A percentile compares a stretch with the other conserved stretches of the same genome.
These are phyloP conservation scores for Drepana falcataria DNA, from an alignment of 2,888 invertebrate genomes.

Conservation along the genomic window DNA sequence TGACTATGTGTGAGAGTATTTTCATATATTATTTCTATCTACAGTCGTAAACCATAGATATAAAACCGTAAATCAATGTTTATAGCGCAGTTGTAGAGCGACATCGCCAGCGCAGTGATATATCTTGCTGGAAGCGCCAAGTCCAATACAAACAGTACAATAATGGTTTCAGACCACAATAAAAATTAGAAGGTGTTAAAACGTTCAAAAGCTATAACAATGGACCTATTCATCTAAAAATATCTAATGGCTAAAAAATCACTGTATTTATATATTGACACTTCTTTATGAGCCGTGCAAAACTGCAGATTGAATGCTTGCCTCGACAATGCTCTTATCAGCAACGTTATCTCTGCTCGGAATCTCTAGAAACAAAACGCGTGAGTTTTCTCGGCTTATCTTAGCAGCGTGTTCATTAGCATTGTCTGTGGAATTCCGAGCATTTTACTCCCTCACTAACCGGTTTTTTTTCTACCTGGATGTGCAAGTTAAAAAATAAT, in stretches of 20 bases:
- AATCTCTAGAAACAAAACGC: slow-evolving; percentile 24
- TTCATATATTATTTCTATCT: too few species aligned
- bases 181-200: background rate
- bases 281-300: background rate
- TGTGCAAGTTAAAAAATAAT: slow-evolving; percentile 16
- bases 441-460: background rate
- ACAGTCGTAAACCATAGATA: too few species aligned
- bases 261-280: background rate
- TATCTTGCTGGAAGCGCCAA: too few species aligned
- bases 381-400: slow-evolving; percentile 33
- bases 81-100: too few species aligned
- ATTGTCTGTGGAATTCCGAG: background rate
- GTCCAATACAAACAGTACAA: too few species aligned
- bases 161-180: too few species aligned
- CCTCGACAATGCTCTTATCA: slow-evolving; percentile 21
- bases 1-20: too few species aligned
- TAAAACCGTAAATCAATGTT: too few species aligned
- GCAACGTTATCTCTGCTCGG: slow-evolving; percentile 19
- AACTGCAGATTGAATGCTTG: slow-evolving; percentile 14
- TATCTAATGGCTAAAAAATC: background rate
- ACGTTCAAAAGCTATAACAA: background rate
- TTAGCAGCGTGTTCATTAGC: background rate
- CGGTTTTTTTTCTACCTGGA: background rate
- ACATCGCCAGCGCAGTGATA: too few species aligned
- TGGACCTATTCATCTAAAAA: background rate